Evolutionary conservation across 2,797 vertebrate genomes (phyloP), one percentile per base, ranked within the genome.

Genomic region (Tauraco hartlaubi): DNA sequence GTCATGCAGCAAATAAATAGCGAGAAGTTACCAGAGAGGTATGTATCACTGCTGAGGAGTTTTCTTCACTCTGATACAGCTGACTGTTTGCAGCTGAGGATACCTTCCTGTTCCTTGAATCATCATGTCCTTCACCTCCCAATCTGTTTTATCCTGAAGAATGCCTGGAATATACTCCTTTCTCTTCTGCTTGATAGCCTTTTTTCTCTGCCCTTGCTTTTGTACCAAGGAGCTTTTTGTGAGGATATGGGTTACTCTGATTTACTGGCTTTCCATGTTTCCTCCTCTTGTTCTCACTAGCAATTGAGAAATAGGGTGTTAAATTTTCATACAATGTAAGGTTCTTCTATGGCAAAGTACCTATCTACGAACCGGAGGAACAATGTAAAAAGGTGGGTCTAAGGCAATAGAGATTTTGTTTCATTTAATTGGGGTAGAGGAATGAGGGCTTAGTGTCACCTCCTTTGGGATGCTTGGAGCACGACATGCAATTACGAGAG

Each of bases 381-480:
- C 31, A 31, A 46, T 75, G 68, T 67, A 78, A 90, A 85, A 91
- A 87, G 52, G 62, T 75, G 35, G 12, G 15, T 75, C 55, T 64
- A 48, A 68, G 33, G 61, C 68, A 85, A 41, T 7, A 90, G 49
- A 74, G 56, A 59, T 90, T 90, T 61, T 83, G n/a, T 93, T 91
- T 79, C 17, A 37, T 77, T 91, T 95, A 83, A 88, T 75, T 81
- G 68, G 28, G 18, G 39, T 69, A 72, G 46, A 84, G 43, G 91
- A 95, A 44, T 11, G n/a, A 83, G 68, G 75, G 21, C 49, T 67
- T 83, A 80, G 44, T 91, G 93, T 92, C 85, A 90, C 63, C 51
- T 93, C 92, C 87, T 85, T 75, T 85, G 94, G 89, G 96, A 91
- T 69, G 9, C 43, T 29, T 86, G 85, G 54, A 83, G 85, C 64